These are phyloP conservation scores for Hymenopus coronatus DNA, from an alignment of 2,888 invertebrate genomes.

Conservation along the genomic window DNA sequence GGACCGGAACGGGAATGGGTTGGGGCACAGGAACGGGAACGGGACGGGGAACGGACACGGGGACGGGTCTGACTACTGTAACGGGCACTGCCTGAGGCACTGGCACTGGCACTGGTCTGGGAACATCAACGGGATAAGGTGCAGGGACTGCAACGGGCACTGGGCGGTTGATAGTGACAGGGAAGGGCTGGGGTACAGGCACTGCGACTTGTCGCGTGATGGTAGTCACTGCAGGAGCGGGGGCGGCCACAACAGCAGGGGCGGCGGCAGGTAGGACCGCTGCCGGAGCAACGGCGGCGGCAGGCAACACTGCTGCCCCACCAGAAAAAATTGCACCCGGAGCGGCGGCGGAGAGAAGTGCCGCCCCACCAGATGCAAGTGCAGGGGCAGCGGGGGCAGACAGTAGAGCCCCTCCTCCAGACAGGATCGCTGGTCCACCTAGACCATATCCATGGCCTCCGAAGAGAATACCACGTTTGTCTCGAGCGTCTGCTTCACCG, in stretches of 20 bases:
- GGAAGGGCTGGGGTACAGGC: not conserved
- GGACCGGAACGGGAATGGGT: not conserved
- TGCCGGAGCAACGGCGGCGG: not conserved
- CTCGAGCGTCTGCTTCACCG: not conserved
- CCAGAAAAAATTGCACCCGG: not conserved
- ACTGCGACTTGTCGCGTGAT: constrained; percentile 1
- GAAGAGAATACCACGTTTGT: not conserved
- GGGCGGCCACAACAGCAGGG: not conserved
- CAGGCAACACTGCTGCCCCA: not conserved
- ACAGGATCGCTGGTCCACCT: not conserved
- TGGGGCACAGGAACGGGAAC: constrained; percentile 14
- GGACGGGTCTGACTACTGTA: not conserved
- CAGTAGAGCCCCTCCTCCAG: not conserved
- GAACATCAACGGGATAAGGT: constrained; percentile 4
- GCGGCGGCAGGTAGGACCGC: not conserved
- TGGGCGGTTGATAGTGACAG: not conserved
- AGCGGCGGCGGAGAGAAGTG: not conserved
- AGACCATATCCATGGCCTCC: not conserved
- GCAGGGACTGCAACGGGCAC: constrained; percentile 13
- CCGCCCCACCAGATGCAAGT: not conserved
- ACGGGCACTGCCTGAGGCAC: constrained; percentile 13
- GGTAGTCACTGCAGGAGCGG: not conserved
- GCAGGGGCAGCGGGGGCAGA: not conserved
- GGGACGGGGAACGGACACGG: not conserved
- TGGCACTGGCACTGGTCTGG: constrained; percentile 10